These are phyloP conservation scores for Spheniscus humboldti DNA, from an alignment of 2,797 vertebrate species.

Conservation along the genomic window DNA sequence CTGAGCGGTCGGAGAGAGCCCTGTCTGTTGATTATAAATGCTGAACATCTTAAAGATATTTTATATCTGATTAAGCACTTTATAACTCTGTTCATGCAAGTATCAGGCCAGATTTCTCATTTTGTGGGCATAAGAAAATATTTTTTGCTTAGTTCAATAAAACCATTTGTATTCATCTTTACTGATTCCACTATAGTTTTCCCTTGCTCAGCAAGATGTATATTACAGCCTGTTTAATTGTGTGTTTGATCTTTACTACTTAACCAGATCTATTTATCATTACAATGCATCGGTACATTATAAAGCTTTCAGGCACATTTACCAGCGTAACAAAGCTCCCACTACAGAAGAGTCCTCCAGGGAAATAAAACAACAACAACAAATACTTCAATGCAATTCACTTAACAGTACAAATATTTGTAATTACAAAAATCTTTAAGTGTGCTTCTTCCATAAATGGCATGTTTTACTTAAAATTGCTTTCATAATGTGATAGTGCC, in stretches of 20 bases:
- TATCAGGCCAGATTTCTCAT: neutral
- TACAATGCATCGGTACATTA: constrained; percentile 62
- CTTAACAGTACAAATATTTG: constrained; percentile 64
- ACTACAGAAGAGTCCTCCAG: constrained; percentile 44
- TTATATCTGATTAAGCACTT: constrained; percentile 4
- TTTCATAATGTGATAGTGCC: neutral
- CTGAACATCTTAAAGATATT: neutral
- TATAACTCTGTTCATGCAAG: neutral
- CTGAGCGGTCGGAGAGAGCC: neutral
- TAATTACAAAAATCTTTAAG: constrained; percentile 64
- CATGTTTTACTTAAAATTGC: constrained; percentile 40
- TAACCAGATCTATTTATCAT: constrained; percentile 67
- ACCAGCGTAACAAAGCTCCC: constrained; percentile 58
- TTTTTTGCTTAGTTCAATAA: constrained; percentile 46
- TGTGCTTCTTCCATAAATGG: constrained; percentile 38
- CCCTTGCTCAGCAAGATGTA: constrained; percentile 64
- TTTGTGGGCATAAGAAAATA: neutral
- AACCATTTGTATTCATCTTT: constrained; percentile 49
- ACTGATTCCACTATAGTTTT: constrained; percentile 42
- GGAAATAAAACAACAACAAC: constrained; percentile 62
- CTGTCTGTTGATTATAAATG: neutral
- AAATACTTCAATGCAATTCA: constrained; percentile 49
- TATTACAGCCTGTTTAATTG: constrained; percentile 63
- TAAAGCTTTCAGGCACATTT: constrained; percentile 61
- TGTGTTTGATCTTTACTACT: constrained; percentile 63